Evolutionary conservation across 2,113 vertebrate species (phyloP), one percentile per base, ranked within the genome.

Genomic region (Trinectes maculatus): DNA sequence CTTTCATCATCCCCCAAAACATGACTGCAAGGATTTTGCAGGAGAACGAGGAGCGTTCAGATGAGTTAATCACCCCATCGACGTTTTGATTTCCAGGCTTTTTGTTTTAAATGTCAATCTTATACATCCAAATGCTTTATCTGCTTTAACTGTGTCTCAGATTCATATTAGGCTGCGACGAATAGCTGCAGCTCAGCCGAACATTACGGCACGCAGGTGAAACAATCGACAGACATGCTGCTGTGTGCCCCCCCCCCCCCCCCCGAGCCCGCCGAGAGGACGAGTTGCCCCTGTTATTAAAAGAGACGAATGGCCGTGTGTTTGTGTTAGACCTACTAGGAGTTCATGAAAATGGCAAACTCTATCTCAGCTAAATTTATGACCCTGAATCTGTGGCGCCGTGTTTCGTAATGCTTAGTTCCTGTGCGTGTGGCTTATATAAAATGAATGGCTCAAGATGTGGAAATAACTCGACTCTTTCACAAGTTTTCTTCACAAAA

Each of bases 1-100:
- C 91, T 92, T 93, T 93, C 87, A 92, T 92, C 89, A 72, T 79
- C 68, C 67, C 74, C 81, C 60, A 83, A 85, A 89, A 89, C 80
- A 81, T 56, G 74, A 83, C 56, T 31, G 72, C 46, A 25, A 71
- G 80, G 84, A 81, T 86, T 86, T 80, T 51, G 69, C 58, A 74
- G 36, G 26, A 80, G 63, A 66, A 62, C 61, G 6, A 66, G 57
- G 22, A 39, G 43, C 43, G 64, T 74, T 83, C 42, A 71, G 60
- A 79, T 21, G 10, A 84, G 84, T 76, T 83, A 79, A 88, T 88
- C 81, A 65, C 24, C 28, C 75, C 2, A 11, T 58, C 48, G 62
- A 62, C 29, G 39, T 78, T 82, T 81, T 77, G 37, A 71, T 79
- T 76, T 48, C 4, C 0, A 55, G 7, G 22, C 3, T 54, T 54